These are phyloP conservation scores for Limnephilus rhombicus DNA, from an alignment of 2,888 invertebrate genomes.

Conservation along the genomic window DNA sequence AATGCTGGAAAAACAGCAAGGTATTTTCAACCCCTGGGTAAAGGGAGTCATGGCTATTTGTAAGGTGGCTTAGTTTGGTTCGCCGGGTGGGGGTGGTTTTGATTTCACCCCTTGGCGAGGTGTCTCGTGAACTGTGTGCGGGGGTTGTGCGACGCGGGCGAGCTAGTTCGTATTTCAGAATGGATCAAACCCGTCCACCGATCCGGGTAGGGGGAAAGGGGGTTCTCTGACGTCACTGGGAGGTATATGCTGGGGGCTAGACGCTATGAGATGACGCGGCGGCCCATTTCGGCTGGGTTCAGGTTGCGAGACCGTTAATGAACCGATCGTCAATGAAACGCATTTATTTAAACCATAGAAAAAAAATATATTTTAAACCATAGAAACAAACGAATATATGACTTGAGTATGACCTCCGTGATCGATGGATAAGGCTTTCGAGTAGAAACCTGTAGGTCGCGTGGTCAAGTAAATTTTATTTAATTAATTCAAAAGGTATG, in stretches of 20 bases:
- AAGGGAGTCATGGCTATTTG: background rate
- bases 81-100: background rate
- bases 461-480: too few species aligned
- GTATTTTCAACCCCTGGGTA: background rate
- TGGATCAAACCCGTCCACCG: slow-evolving; percentile 67
- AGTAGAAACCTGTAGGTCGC: too few species aligned
- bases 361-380: too few species aligned
- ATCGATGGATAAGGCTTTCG: too few species aligned
- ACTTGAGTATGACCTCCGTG: too few species aligned
- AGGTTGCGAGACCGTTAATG: background rate
- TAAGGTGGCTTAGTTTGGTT: background rate
- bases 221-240: slow-evolving; percentile 71
- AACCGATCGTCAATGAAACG: background rate
- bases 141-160: slow-evolving; percentile 54
- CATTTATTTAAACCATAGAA: background rate
- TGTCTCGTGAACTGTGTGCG: slow-evolving; percentile 40
- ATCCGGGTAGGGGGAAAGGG: slow-evolving; percentile 65
- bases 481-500: too few species aligned
- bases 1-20: background rate
- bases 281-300: slow-evolving; percentile 4
- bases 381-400: too few species aligned
- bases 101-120: slow-evolving; percentile 60
- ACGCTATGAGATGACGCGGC: slow-evolving; percentile 69
- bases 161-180: slow-evolving; percentile 57
- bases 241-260: slow-evolving; percentile 70